phyloP scores from a whole-genome alignment of 1,140 invertebrate genomes.

The Drosophila rhopaloa region DNA sequence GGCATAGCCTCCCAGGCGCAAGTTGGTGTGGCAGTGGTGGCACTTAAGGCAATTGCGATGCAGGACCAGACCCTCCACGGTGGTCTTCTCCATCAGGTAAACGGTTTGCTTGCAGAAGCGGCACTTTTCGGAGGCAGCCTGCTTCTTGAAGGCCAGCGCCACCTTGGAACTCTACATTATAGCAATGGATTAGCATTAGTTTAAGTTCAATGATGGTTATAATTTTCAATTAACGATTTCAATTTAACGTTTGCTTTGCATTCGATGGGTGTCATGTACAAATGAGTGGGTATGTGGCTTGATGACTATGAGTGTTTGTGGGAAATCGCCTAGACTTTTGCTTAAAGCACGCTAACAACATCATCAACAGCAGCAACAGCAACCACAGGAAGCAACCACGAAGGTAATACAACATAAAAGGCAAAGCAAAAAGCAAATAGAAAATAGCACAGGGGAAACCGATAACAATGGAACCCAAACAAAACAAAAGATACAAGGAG shows the following conservation, averaged over 20 bases:
- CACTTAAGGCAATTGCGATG: slow-evolving; percentile 93
- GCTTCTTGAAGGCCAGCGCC: slow-evolving; percentile 86
- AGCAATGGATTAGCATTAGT: background rate
- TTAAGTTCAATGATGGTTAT: background rate
- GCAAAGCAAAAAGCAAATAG: slow-evolving; percentile 20
- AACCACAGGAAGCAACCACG: slow-evolving; percentile 32
- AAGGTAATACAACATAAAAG: background rate
- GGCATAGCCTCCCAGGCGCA: slow-evolving; percentile 87
- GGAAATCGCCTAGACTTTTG: slow-evolving; percentile 31
- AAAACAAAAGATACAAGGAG: slow-evolving; percentile 15
- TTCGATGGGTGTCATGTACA: slow-evolving; percentile 40
- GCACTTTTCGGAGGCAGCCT: slow-evolving; percentile 91
- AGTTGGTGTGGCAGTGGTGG: slow-evolving; percentile 84
- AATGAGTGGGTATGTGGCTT: slow-evolving; percentile 17
- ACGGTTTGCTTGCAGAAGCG: slow-evolving; percentile 95
- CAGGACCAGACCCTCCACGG: slow-evolving; percentile 94
- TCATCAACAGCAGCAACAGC: slow-evolving; percentile 11
- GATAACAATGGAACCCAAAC: slow-evolving; percentile 33
- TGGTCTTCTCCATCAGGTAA: slow-evolving; percentile 94
- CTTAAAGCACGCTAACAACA: slow-evolving; percentile 46
- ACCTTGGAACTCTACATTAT: slow-evolving; percentile 86
- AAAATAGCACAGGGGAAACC: slow-evolving; percentile 4
- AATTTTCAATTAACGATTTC: slow-evolving; percentile 11
- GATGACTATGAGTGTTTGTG: slow-evolving; percentile 19
- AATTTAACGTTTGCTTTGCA: slow-evolving; percentile 29